A percentile compares a stretch with the other conserved stretches of the same genome.
Evolutionary conservation across 1,140 invertebrate genomes (phyloP).

Genomic region (Goniozus legneri): DNA sequence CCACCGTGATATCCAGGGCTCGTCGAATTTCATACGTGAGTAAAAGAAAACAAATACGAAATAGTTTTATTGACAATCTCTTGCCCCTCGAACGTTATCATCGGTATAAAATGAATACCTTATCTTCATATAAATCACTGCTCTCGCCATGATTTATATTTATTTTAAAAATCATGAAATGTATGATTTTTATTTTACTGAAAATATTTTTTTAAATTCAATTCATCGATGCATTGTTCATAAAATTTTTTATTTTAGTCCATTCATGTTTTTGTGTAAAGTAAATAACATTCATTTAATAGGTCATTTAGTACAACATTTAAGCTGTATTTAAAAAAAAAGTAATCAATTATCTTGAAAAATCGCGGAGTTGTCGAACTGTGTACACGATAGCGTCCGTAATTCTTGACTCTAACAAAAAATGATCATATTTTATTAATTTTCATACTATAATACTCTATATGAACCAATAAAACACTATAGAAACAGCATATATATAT

Average conservation of each 20-base stretch:
- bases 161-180: neutral
- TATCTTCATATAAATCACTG: neutral
- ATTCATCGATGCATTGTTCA: neutral
- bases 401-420: too few relatives aligned
- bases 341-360: neutral
- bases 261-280: neutral
- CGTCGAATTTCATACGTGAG: constrained; percentile 53
- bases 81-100: neutral
- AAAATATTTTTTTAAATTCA: neutral
- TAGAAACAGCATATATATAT: too few relatives aligned
- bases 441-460: too few relatives aligned
- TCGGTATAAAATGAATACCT: neutral
- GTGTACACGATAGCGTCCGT: too few relatives aligned
- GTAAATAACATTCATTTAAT: neutral
- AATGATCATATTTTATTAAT: too few relatives aligned
- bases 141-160: neutral
- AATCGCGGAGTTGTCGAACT: too few relatives aligned
- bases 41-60: constrained; percentile 6
- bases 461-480: too few relatives aligned
- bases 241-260: neutral
- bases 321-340: neutral
- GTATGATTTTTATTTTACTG: neutral
- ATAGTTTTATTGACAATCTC: neutral
- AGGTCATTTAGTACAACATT: neutral
- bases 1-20: constrained; percentile 44